Base-by-base conservation (phyloP, 2,797 vertebrate genomes). In the Rhadinocentrus ornatus region DNA sequence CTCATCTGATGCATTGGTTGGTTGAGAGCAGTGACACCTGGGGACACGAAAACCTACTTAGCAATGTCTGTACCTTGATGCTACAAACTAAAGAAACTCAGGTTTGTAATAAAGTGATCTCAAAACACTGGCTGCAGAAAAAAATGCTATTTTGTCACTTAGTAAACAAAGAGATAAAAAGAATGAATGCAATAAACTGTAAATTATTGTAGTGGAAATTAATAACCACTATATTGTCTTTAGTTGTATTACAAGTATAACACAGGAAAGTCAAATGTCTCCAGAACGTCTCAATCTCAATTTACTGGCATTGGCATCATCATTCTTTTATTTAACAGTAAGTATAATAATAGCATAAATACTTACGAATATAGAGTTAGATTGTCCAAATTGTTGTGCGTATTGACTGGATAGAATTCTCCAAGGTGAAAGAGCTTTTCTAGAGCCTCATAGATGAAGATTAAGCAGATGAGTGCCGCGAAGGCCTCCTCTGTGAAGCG, bases 401-500 rank as follows among this genome's bases (percentile, higher is more conserved):
- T 98, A 89, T 99, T 97, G 90, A 98, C 94, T 8, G 95, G 93
- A 85, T 95, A 98, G 41, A 90, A 71, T 88, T 98, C 95, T 87
- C 96, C 96, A 82, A 99, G 92, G 83, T 97, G 93, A 84, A 97
- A 95, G 71, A 99, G 95, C 82, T 98, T 99, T 93, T 98, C 97
- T 68, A 99, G 83, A 41, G 97, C 97, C 90, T 99, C 97, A 0
- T 99, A 98, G 90, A 99, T 99, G 91, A 99, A 99, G 92, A 99
- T 99, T 89, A 99, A 96, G 91, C 97, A 99, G 94, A 99, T 99
- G 69, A 99, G 96, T 0, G 97, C 95, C 3, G 97, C 97, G 44
- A 99, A 99, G 67, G 97, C 96, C 85, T 99, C 97, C 84, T 99
- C 97, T 20, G 97, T 99, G 89, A 99, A 99, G 24, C 97, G 94